A percentile compares a stretch with the other conserved stretches of the same genome.
These are phyloP conservation scores for Rhagonycha lutea DNA, from an alignment of 2,888 invertebrate genomes.

Conservation along the genomic window DNA sequence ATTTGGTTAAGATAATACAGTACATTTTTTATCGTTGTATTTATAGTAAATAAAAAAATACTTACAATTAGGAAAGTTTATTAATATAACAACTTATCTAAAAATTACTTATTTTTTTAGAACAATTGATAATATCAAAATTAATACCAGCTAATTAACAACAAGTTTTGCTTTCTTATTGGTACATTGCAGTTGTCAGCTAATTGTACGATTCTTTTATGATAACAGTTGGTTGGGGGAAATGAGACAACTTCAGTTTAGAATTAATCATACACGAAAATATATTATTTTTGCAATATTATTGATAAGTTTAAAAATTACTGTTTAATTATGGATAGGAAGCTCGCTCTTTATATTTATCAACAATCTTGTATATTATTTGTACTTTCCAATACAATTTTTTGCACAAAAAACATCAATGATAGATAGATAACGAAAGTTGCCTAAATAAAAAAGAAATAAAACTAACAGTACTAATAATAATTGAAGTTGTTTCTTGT, in stretches of 20 bases:
- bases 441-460: too few species aligned
- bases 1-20: slow-evolving; percentile 1
- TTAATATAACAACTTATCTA: background rate
- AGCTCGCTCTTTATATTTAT: background rate
- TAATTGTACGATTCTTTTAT: background rate
- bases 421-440: too few species aligned
- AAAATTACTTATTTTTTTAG: background rate
- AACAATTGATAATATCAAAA: background rate
- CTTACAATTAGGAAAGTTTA: background rate
- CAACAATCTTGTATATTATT: background rate
- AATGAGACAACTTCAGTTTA: background rate
- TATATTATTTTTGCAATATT: background rate
- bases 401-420: background rate
- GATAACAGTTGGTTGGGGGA: background rate
- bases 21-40: background rate
- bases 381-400: background rate
- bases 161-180: background rate
- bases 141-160: background rate
- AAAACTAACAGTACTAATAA: background rate
- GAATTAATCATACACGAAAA: background rate
- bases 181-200: background rate
- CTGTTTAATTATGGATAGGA: background rate
- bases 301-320: background rate
- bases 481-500: background rate
- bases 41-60: slow-evolving; percentile 1